Evolutionary conservation across 2,797 vertebrate species (phyloP).

Genomic region (Danio choprae): DNA sequence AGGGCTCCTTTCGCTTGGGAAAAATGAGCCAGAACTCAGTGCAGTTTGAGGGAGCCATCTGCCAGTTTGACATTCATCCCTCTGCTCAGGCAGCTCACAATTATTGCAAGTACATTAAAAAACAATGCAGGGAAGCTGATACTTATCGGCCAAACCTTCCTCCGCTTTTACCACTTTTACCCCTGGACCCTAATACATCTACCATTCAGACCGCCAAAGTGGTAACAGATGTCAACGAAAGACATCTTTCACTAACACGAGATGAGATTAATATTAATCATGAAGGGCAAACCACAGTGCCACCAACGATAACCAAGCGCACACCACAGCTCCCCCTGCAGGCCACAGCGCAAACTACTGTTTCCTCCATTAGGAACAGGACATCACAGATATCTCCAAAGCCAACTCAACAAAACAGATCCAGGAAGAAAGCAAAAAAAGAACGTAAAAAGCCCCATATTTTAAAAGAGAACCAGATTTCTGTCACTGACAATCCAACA

Average conservation of each 20-base stretch:
- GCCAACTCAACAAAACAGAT: constrained; percentile 49
- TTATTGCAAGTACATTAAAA: constrained; percentile 97
- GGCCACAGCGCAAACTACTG: constrained; percentile 65
- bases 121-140: constrained; percentile 92
- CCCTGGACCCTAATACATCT: constrained; percentile 75
- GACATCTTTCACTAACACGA: constrained; percentile 62
- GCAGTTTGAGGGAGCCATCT: constrained; percentile 95
- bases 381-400: constrained; percentile 55
- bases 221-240: constrained; percentile 62
- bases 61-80: constrained; percentile 97
- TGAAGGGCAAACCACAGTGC: constrained; percentile 51
- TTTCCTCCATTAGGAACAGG: constrained; percentile 62
- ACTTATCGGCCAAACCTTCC: constrained; percentile 83
- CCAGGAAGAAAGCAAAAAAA: constrained; percentile 45
- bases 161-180: constrained; percentile 80
- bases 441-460: constrained; percentile 47
- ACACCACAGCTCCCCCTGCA: constrained; percentile 65
- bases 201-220: constrained; percentile 59
- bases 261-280: constrained; percentile 60
- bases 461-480: constrained; percentile 49
- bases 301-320: constrained; percentile 46
- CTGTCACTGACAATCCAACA: constrained; percentile 53
- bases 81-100: constrained; percentile 93
- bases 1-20: constrained; percentile 91
- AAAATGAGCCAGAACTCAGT: constrained; percentile 89